phyloP scores from a whole-genome alignment of 2,888 invertebrate species.

The Lochmaea capreae region DNA sequence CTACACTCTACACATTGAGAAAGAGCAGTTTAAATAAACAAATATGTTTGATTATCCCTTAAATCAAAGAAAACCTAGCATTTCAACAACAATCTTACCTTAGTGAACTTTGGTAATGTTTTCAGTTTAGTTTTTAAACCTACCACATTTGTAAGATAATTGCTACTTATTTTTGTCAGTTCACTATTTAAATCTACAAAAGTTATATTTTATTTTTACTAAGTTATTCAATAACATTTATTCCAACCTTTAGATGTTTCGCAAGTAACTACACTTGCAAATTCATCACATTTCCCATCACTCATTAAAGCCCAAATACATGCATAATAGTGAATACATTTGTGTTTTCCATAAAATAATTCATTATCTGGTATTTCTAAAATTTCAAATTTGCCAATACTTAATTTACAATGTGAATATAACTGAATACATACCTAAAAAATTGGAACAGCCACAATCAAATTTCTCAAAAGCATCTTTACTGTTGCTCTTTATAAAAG shows the following conservation, averaged over 20 bases:
- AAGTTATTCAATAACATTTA: not conserved
- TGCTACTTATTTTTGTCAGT: not conserved
- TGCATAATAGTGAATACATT: slow-evolving; percentile 78
- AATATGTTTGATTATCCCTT: not conserved
- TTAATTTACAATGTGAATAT: not conserved
- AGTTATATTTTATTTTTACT: not conserved
- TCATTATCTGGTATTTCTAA: slow-evolving; percentile 35
- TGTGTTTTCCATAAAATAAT: slow-evolving; percentile 47
- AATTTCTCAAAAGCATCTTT: slow-evolving; percentile 65
- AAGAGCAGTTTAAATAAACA: no score
- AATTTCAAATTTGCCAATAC: slow-evolving; percentile 17
- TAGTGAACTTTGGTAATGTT: not conserved
- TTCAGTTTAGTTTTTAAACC: not conserved
- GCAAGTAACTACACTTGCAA: slow-evolving; percentile 61
- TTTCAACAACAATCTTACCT: not conserved
- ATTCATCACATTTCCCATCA: slow-evolving; percentile 73
- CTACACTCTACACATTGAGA: no score
- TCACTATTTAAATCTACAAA: slow-evolving; percentile 2
- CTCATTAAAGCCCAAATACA: slow-evolving; percentile 79
- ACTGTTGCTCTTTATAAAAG: slow-evolving; percentile 68
- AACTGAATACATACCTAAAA: slow-evolving; percentile 45
- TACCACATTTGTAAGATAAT: not conserved
- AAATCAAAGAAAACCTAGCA: not conserved
- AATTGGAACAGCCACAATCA: slow-evolving; percentile 56
- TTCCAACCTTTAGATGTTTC: slow-evolving; percentile 15